Base-by-base conservation (phyloP, 2,797 vertebrate species). In the Peromyscus aztecus region DNA sequence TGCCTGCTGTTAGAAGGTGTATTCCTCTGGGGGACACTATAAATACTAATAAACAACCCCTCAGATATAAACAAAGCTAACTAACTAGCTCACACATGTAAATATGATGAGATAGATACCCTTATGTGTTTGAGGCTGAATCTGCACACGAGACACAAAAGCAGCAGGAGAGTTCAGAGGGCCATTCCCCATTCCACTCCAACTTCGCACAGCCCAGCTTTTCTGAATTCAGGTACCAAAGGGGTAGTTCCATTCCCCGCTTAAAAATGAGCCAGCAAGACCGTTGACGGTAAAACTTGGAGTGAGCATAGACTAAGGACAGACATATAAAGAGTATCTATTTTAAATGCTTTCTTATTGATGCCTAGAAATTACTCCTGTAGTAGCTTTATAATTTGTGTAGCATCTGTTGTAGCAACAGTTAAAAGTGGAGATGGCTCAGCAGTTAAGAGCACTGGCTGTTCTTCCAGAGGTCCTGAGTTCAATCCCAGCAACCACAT, bases 181-280 rank as follows among this genome's bases (percentile, higher is more conserved):
- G 27, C 23, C 2, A 6, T 78, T 75, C 52, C 80, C 71, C 73
- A 13, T 4, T 34, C 46, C 24, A 31, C 2, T 21, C 34, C 17
- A 3, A 17, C 65, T 24, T 59, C 16, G n/a, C 12, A 52, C 0
- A 17, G 52, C 1, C 46, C 43, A 49, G 27, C 27, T 78, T 92
- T 88, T 78, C 73, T 87, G 59, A 84, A 63, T 10, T 21, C 27
- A 40, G 19, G 29, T 40, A 37, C 2, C 59, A 73, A 69, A 34
- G 27, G n/a, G 8, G 9, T 16, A 78, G 65, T 24, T 43, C 12
- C 29, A 49, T 34, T 90, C 19, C 19, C 6, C 27, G 2, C 77
- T 4, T 75, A 63, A 97, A 81, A 57, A 90, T 10, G 49, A 94
- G 13, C 59, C 2, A 84, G 65, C 7, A 78, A 95, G 86, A 85